Evolutionary conservation across 1,140 invertebrate species (phyloP), one percentile per base, ranked within the genome.

Genomic region (Drosophila dunni): DNA sequence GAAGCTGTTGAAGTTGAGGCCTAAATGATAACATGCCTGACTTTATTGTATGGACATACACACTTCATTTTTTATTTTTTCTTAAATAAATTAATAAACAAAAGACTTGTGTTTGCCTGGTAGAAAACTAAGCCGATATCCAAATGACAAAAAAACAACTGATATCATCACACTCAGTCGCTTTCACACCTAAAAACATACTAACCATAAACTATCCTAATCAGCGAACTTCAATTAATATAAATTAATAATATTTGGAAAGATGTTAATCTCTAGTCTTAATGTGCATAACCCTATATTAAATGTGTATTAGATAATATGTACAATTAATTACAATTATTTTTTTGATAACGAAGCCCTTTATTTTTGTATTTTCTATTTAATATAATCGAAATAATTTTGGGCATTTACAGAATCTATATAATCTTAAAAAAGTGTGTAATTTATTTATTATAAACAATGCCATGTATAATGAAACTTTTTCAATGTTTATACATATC

Each of bases 1-100:
- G 90, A 90, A 88, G 90, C 90, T 91, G 90, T 91, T 91, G 90
- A 91, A 88, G 90, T 91, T 91, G 90, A 91, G 86, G 85, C 90
- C 90, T 91, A 91, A 91, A 91, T 90, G 89, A 91, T 90, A 90
- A 83, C 80, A 79, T 86, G 89, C 89, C 89, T 91, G 88, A 81
- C 80, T 84, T 91, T 77, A 75, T 89, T 72, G 77, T 91, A 91
- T 91, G 88, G 88, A 91, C 78, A 89, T 68, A 90, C 81, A 89
- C 81, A 68, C 77, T 89, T 75, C 79, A 70, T 79, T 76, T 81
- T 79, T 79, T 44, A 51, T 40, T 63, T 48, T 38, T 51, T 63
- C 58, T 56, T 68, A 75, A 83, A 86, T 88, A 88, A 88, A 88
- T 73, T 78, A 79, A 84, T 75, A 44, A 78, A 84, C 63, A 75